phyloP scores from a whole-genome alignment of 2,113 vertebrate species.

The Rhodinocichla rosea region DNA sequence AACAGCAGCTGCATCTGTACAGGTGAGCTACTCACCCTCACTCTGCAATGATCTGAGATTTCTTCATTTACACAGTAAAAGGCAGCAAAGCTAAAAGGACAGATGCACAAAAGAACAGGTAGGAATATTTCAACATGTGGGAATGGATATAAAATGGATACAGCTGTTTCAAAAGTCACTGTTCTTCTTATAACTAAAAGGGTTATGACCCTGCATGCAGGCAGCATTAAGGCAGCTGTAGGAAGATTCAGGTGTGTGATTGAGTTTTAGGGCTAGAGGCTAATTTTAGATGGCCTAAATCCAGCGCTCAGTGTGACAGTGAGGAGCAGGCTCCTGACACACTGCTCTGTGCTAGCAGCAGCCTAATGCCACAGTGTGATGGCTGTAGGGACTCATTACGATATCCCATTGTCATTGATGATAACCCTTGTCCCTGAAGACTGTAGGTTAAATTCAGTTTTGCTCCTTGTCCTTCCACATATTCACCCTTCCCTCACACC shows the following conservation, averaged over 20 bases:
- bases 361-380: background rate
- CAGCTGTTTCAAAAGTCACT: background rate
- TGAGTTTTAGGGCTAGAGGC: background rate
- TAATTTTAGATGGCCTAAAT: conserved; percentile 38
- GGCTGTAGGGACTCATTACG: background rate
- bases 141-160: background rate
- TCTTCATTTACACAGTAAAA: background rate
- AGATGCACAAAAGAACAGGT: background rate
- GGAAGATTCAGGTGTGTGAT: background rate
- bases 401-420: background rate
- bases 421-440: background rate
- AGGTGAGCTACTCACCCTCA: background rate
- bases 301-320: background rate
- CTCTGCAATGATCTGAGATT: background rate
- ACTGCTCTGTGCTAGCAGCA: rapidly evolving
- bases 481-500: background rate
- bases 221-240: background rate
- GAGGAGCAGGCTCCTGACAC: background rate
- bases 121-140: background rate
- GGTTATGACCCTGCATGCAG: background rate
- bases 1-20: background rate
- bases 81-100: background rate
- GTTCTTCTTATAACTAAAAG: background rate
- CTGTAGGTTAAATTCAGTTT: background rate
- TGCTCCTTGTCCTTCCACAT: background rate